These are phyloP conservation scores for Xestia sexstrigata DNA, from an alignment of 2,888 invertebrate genomes.

Conservation along the genomic window DNA sequence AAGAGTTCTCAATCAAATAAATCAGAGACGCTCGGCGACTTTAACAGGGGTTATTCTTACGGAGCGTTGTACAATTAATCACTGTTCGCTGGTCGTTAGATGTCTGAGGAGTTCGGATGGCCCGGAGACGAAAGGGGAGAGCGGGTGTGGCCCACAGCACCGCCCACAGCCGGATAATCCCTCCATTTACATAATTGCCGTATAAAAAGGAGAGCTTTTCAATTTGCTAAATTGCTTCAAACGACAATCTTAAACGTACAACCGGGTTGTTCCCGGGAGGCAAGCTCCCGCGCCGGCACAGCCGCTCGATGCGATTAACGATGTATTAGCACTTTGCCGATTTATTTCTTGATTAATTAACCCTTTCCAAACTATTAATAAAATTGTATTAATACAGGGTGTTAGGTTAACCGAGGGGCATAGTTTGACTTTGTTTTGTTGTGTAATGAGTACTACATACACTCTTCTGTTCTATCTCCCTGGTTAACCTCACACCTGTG, in stretches of 20 bases:
- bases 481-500: background rate
- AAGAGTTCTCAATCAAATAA: conserved; percentile 86
- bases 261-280: conserved; percentile 70
- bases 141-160: conserved; percentile 85
- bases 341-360: conserved; percentile 49
- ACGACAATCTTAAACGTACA: conserved; percentile 83
- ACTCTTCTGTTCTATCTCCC: background rate
- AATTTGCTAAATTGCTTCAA: conserved; percentile 90
- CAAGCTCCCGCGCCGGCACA: conserved; percentile 18
- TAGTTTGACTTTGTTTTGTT: background rate
- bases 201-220: conserved; percentile 90
- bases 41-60: conserved; percentile 73
- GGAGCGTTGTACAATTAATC: conserved; percentile 83
- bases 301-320: conserved; percentile 46
- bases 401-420: background rate
- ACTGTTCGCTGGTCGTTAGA: conserved; percentile 86
- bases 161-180: conserved; percentile 89
- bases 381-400: background rate
- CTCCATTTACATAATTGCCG: conserved; percentile 91
- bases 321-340: conserved; percentile 60
- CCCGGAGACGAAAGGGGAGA: conserved; percentile 85
- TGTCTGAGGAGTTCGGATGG: conserved; percentile 81
- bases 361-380: conserved; percentile 14
- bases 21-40: conserved; percentile 79
- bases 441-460: background rate